Base-by-base conservation (phyloP, 2,797 vertebrate species). In the Spinibarbus caldwelli region DNA sequence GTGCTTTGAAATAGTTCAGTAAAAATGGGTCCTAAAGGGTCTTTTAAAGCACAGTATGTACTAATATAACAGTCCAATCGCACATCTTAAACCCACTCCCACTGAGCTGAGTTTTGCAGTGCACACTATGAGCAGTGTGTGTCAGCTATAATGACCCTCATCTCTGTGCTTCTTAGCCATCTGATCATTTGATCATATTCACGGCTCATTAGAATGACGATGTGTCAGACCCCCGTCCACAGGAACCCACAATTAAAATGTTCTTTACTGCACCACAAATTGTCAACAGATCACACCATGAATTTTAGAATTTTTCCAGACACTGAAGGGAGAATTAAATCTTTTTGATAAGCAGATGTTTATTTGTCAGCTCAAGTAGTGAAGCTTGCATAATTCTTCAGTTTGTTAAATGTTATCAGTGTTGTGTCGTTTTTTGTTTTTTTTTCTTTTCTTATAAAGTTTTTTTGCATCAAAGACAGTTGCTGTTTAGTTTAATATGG, bases 171-270 rank as follows among this genome's bases (percentile, higher is more conserved):
- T 79, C 68, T 72, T 38, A 62, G 14, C 52, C 29, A 26, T 85
- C 67, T 68, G 76, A 79, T 80, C 76, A 78, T 85, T 85, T 85
- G 83, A 80, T 80, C 83, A 72, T 29, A 80, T 80, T 62, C 83
- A 62, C 49, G 47, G 67, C 83, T 85, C 83, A 85, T 85, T 85
- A 80, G 78, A 59, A 64, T 31, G 11, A 29, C 54, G 41, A 59
- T 26, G 26, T 80, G 83, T 80, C 77, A 80, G 77, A 36, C 10
- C 54, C n/a, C 77, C 36, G 14, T 85, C 41, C 76, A 41, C 19
- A 34, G 26, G 49, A 62, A 78, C 83, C 73, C 52, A 36, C 76
- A 85, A 80, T 85, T 85, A 80, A 80, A 80, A 80, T 52, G 15
- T 38, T 71, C 26, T 71, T 78, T 62, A 79, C 73, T 72, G 26